Conservation (phyloP, 2,797 vertebrate genomes). For the Erpetoichthys calabaricus region DNA sequence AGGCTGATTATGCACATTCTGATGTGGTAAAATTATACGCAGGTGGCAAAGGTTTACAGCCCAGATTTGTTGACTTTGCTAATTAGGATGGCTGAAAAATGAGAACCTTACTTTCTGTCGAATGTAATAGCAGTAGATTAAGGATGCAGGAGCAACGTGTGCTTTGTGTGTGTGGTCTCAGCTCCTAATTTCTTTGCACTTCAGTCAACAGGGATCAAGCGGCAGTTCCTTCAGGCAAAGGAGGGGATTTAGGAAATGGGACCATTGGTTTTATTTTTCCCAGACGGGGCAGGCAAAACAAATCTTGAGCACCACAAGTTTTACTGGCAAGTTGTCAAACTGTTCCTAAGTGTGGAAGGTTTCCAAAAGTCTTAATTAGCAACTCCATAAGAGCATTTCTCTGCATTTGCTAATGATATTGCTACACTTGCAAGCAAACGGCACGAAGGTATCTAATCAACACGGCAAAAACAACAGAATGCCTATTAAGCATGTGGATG, state of each 20-base stretch:
- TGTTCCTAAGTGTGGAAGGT: constrained; percentile 47
- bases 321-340: constrained; percentile 58
- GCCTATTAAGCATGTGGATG: constrained; percentile 81
- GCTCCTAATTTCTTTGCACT: constrained; percentile 52
- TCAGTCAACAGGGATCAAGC: constrained; percentile 39
- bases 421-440: constrained; percentile 75
- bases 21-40: constrained; percentile 16
- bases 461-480: constrained; percentile 58
- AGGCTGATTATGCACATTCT: constrained; percentile 15
- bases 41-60: constrained; percentile 15
- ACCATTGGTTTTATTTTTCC: constrained; percentile 32
- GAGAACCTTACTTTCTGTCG: constrained; percentile 7
- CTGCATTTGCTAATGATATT: constrained; percentile 70
- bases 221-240: constrained; percentile 45
- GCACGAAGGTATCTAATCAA: constrained; percentile 66
- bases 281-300: constrained; percentile 39
- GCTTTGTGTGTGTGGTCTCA: constrained; percentile 41
- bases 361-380: constrained; percentile 66
- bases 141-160: constrained; percentile 20
- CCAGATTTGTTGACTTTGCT: constrained; percentile 17
- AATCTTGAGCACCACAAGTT: constrained; percentile 44
- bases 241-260: constrained; percentile 39
- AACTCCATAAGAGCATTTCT: constrained; percentile 64
- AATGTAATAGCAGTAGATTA: constrained; percentile 22
- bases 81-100: constrained; percentile 15